Evolutionary conservation across 2,888 invertebrate species (phyloP).

Genomic region (Pemphredon lugubris): DNA sequence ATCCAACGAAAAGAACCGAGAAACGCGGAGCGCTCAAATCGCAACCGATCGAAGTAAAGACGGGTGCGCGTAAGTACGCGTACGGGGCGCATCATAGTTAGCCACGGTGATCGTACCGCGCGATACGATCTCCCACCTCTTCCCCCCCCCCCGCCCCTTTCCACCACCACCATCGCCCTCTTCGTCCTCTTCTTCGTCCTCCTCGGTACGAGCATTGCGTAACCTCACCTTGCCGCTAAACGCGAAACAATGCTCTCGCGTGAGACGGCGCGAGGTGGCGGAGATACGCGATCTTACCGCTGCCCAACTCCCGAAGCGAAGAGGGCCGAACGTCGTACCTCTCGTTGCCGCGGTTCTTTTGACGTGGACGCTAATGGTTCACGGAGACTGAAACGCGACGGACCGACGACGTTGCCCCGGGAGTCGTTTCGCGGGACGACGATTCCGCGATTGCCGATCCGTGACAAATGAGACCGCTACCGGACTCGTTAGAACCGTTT

Average conservation of each 20-base stretch:
- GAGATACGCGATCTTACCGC: constrained; percentile 69
- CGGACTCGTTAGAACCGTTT: constrained; percentile 20
- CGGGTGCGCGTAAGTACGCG: constrained; percentile 60
- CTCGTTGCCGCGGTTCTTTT: constrained; percentile 55
- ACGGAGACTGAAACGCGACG: constrained; percentile 28
- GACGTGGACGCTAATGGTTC: constrained; percentile 59
- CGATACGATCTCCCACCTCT: constrained; percentile 71
- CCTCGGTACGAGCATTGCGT: constrained; percentile 68
- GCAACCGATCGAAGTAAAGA: too few relatives aligned
- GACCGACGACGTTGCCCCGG: constrained; percentile 9
- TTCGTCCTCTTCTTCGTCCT: constrained; percentile 44
- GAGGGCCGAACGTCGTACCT: constrained; percentile 54
- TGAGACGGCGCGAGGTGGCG: constrained; percentile 71
- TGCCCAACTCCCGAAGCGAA: constrained; percentile 60
- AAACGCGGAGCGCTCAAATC: too few relatives aligned
- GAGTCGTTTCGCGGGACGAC: constrained; percentile 17
- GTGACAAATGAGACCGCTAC: constrained; percentile 36
- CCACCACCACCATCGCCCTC: too few relatives aligned
- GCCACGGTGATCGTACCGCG: constrained; percentile 65
- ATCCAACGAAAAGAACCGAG: too few relatives aligned
- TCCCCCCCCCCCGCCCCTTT: constrained; percentile 55
- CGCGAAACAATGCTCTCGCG: constrained; percentile 76
- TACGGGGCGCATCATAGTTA: constrained; percentile 67
- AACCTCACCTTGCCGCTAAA: constrained; percentile 78
- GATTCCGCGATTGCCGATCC: constrained; percentile 28